phyloP scores from a whole-genome alignment of 2,888 invertebrate species.

The Itoplectis maculator region DNA sequence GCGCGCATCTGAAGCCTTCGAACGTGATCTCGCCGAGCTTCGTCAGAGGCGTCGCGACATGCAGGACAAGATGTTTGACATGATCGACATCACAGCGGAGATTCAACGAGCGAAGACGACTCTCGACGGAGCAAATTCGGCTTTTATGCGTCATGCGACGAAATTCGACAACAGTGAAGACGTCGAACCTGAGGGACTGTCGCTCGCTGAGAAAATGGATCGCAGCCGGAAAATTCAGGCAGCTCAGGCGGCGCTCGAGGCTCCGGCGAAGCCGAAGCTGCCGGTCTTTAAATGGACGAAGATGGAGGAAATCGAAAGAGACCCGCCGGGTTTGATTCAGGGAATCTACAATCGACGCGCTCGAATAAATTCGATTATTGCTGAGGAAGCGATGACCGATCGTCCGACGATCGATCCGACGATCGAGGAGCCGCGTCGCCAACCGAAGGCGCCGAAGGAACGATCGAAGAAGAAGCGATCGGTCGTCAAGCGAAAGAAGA shows the following conservation, averaged over 20 bases:
- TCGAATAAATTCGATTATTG: conserved; percentile 75
- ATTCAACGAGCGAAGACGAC: conserved; percentile 81
- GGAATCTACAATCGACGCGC: conserved; percentile 66
- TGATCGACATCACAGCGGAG: conserved; percentile 82
- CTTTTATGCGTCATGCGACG: conserved; percentile 80
- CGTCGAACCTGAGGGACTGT: conserved; percentile 68
- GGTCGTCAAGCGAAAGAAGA: conserved; percentile 80
- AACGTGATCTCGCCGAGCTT: conserved; percentile 82
- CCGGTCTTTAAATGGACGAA: conserved; percentile 76
- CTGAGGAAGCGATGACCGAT: conserved; percentile 71
- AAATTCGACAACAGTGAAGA: conserved; percentile 80
- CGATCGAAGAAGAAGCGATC: conserved; percentile 74
- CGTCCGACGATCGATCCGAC: conserved; percentile 64
- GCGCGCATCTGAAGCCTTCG: conserved; percentile 81
- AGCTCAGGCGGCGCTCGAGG: conserved; percentile 67
- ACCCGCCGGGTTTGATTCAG: conserved; percentile 61
- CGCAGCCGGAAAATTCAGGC: conserved; percentile 73
- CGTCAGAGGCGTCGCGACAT: conserved; percentile 81
- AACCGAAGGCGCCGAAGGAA: conserved; percentile 56
- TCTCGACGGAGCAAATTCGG: conserved; percentile 78
- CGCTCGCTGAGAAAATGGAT: conserved; percentile 75
- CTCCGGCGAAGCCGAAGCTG: conserved; percentile 67
- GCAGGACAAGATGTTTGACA: conserved; percentile 83
- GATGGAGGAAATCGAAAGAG: conserved; percentile 72
- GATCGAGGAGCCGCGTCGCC: conserved; percentile 40